Conservation (phyloP, 2,888 invertebrate species). For the Acrobasis repandana region DNA sequence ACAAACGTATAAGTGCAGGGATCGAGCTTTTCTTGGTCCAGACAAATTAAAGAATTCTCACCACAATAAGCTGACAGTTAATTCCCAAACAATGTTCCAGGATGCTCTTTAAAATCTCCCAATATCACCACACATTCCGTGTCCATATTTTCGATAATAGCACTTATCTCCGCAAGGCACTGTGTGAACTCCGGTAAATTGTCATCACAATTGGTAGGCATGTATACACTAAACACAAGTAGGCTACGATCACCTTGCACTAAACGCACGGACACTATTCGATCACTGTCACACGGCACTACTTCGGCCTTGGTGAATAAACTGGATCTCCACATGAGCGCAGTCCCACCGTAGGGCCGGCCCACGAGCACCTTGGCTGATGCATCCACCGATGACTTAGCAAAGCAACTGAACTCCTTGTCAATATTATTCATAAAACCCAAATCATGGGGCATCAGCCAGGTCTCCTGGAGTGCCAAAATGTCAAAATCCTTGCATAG, state of each 20-base stretch:
- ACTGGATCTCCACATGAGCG: slow-evolving; percentile 14
- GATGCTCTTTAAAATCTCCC: slow-evolving; percentile 1
- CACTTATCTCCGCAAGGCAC: slow-evolving; percentile 9
- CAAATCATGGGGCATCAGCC: slow-evolving; percentile 14
- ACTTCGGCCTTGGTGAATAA: slow-evolving; percentile 10
- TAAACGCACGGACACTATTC: neutral
- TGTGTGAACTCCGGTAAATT: slow-evolving; percentile 6
- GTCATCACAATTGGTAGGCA: neutral
- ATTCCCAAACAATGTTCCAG: neutral
- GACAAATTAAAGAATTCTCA: neutral
- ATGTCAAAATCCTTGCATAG: slow-evolving; percentile 1
- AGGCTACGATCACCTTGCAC: neutral
- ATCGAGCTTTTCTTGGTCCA: too few relatives aligned
- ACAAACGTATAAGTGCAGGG: too few relatives aligned
- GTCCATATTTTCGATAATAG: neutral
- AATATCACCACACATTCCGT: slow-evolving; percentile 1
- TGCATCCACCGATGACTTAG: slow-evolving; percentile 5
- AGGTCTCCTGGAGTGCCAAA: slow-evolving; percentile 10
- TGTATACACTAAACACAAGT: slow-evolving; percentile 10
- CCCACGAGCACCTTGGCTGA: neutral
- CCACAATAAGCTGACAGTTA: neutral
- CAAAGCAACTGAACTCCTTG: slow-evolving; percentile 12
- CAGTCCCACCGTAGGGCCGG: slow-evolving; percentile 2
- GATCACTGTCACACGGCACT: slow-evolving; percentile 16
- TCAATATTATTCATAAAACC: slow-evolving; percentile 18